These are phyloP conservation scores for Patella caerulea DNA, from an alignment of 2,888 invertebrate genomes.

Conservation along the genomic window DNA sequence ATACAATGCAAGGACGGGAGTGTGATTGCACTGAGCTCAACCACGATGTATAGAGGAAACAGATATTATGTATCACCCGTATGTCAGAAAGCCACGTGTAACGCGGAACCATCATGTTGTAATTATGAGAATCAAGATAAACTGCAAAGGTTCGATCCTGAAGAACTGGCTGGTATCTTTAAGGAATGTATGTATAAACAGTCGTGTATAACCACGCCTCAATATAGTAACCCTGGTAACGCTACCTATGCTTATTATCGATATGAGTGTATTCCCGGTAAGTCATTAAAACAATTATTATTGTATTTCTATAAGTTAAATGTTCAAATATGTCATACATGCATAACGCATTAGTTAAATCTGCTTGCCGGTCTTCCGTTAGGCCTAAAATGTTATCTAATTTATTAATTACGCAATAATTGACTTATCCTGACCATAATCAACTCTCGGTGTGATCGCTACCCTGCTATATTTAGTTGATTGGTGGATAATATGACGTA, in stretches of 20 bases:
- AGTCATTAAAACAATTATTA: not conserved
- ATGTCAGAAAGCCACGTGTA: not conserved
- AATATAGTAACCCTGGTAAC: not conserved
- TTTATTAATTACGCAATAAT: too few species aligned
- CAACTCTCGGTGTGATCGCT: too few species aligned
- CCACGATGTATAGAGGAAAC: not conserved
- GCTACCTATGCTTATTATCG: not conserved
- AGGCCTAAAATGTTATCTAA: too few species aligned
- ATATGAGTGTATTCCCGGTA: not conserved
- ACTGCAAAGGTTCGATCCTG: not conserved
- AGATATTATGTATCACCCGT: not conserved
- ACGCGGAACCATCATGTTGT: not conserved
- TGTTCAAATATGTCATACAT: too few species aligned
- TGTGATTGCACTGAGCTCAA: not conserved
- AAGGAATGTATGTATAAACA: not conserved
- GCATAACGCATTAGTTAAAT: too few species aligned
- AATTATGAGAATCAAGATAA: not conserved
- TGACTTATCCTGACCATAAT: too few species aligned
- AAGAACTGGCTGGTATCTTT: not conserved
- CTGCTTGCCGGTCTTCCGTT: too few species aligned
- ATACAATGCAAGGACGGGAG: not conserved
- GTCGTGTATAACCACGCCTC: not conserved
- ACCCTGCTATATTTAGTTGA: too few species aligned
- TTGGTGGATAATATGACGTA: too few species aligned
- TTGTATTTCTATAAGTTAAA: too few species aligned